Evolutionary conservation across 2,797 vertebrate species (phyloP), one percentile per base, ranked within the genome.

Genomic region (Rhinella marina): DNA sequence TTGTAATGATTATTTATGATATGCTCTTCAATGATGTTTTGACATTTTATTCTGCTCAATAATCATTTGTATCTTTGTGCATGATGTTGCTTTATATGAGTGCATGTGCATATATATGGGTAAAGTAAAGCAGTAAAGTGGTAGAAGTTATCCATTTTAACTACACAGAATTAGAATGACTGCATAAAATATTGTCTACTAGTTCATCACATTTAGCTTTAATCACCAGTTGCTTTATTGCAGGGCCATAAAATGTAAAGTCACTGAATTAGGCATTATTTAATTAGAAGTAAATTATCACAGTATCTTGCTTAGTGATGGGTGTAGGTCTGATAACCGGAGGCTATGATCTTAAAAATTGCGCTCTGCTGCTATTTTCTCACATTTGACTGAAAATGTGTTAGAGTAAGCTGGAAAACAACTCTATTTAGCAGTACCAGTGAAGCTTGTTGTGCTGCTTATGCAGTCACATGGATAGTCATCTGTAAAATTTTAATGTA

Each of bases 241-340:
- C 56, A 54, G 29, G 16, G 27, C 57, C 82, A 25, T 59, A 48
- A 57, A 82, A 41, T 54, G 27, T 52, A 56, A 73, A 83, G 27
- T 57, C 52, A 72, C 25, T 57, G 27, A 56, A 41, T 73, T 48
- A 84, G 68, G 25, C 21, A 54, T 57, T 84, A 52, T 61, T 61
- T 84, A 73, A 84, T 84, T 84, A n/a, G 12, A 73, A 29, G 50
- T 73, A 29, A 72, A 84, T 84, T 72, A 73, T 72, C 82, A 21
- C 82, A 72, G 56, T 73, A 73, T 84, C 52, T 21, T 84, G 82
- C 82, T 73, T 52, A 73, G 27, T 59, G 68, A 59, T 59, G 68
- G 68, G 68, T 84, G 13, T n/a, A 73, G 29, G 68, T 59, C 70
- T 75, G 29, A 57, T 32, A 59, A 41, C 82, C 56, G 29, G 17